These are phyloP conservation scores for Agrochola macilenta DNA, from an alignment of 2,888 invertebrate species.

Conservation along the genomic window DNA sequence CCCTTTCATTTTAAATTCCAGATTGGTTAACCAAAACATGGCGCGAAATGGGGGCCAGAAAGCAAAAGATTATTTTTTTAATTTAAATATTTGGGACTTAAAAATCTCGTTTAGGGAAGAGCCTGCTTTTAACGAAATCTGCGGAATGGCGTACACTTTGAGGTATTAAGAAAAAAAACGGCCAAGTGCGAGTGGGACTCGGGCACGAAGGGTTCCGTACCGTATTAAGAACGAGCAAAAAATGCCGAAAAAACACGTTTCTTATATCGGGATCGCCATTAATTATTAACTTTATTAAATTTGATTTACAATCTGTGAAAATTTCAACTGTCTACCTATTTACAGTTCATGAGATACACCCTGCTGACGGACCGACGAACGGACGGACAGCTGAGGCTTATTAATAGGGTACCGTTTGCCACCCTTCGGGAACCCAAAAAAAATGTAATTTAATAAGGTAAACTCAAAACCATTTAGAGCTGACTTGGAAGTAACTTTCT, in stretches of 20 bases:
- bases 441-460: conserved; percentile 54
- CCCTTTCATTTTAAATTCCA: conserved; percentile 30
- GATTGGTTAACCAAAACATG: conserved; percentile 33
- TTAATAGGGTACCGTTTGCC: too few species aligned
- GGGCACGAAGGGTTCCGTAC: too few species aligned
- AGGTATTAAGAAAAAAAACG: conserved; percentile 46
- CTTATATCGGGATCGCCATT: too few species aligned
- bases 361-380: too few species aligned
- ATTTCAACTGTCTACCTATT: too few species aligned
- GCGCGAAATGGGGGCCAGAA: conserved; percentile 30
- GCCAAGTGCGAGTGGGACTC: too few species aligned
- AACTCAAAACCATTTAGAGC: conserved; percentile 44
- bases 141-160: conserved; percentile 47
- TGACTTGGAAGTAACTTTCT: conserved; percentile 29
- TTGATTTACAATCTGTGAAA: too few species aligned
- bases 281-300: too few species aligned
- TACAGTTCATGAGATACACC: too few species aligned
- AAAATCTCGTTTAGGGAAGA: conserved; percentile 46
- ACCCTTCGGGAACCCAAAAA: not conserved
- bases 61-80: conserved; percentile 33
- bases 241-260: too few species aligned
- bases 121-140: conserved; percentile 50
- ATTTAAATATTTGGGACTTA: conserved; percentile 58
- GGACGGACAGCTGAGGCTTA: too few species aligned
- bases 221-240: too few species aligned